Evolutionary conservation across 2,888 invertebrate genomes (phyloP), one percentile per base, ranked within the genome.

Genomic region (Oxycera nigricornis): DNA sequence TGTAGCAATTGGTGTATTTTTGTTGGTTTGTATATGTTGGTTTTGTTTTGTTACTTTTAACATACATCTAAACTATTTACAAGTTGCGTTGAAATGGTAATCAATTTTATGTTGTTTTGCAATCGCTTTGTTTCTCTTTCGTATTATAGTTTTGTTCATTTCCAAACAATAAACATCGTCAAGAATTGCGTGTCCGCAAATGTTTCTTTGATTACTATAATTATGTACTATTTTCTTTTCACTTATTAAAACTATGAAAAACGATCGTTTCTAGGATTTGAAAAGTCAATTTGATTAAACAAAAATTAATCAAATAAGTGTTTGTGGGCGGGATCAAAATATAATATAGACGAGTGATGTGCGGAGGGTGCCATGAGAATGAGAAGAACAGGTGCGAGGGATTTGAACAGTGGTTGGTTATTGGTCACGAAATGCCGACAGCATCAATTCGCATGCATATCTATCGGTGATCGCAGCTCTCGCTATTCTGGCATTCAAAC

Each of bases 281-380:
- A 50, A 70, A 31, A 70, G 46, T 70, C 31, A 22, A 52, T 70
- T 70, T 70, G 70, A 70, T 52, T 70, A 70, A 70, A 70, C 70
- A 70, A 70, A 70, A 70, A 70, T 70, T 70, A 70, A 70, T 70
- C 70, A 70, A 70, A 70, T 70, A 22, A 70, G 31, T 65, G 17
- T 39, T 20, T 65, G 39, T 30, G 65, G 65, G 65, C 65, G 65
- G 65, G 65, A 65, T 65, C 20, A 65, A 65, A 35, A 9, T 65
- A 41, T 22, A 68, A 50, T 28, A 50, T 28, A 68, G 30, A 28
- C 30, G 70, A 22, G 52, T 50, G 31, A 52, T 52, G 70, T 70
- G 55, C 52, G 55, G 52, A 52, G 70, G 70, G 70, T 17, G 20
- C 55, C 11, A 55, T 22, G 55, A 55, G 24, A 11, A 22, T 17